These are phyloP conservation scores for Zaprionus kolodkinae DNA, from an alignment of 1,140 invertebrate genomes.

Conservation along the genomic window DNA sequence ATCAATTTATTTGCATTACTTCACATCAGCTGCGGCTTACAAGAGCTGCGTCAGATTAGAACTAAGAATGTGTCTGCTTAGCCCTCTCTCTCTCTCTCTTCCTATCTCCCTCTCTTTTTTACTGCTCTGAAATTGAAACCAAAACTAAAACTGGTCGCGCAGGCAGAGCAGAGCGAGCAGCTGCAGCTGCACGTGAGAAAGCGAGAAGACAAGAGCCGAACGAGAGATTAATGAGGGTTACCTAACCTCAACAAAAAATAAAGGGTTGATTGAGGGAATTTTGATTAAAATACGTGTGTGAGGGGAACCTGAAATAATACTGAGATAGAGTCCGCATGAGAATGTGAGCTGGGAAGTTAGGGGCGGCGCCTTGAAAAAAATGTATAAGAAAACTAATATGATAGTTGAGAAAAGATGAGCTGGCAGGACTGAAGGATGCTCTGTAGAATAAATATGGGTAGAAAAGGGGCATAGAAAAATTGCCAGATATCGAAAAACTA, in stretches of 20 bases:
- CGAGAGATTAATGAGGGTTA: conserved; percentile 77
- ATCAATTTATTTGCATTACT: conserved; percentile 60
- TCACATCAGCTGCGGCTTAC: not conserved
- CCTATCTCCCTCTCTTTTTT: not conserved
- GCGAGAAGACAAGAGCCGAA: conserved; percentile 40
- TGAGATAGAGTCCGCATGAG: not conserved
- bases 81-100: too few relatives aligned
- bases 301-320: conserved; percentile 34
- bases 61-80: not conserved
- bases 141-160: not conserved
- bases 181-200: not conserved
- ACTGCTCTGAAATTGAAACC: conserved; percentile 12
- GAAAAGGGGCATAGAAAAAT: not conserved
- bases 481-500: too few relatives aligned
- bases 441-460: not conserved
- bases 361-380: not conserved
- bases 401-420: not conserved
- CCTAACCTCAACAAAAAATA: conserved; percentile 46
- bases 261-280: conserved; percentile 74
- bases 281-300: conserved; percentile 57
- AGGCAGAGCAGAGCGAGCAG: too few relatives aligned
- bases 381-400: not conserved
- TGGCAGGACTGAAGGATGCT: not conserved
- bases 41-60: not conserved
- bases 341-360: conserved; percentile 13